Conservation (phyloP, 2,888 invertebrate genomes). For the Plagiodera versicolora region DNA sequence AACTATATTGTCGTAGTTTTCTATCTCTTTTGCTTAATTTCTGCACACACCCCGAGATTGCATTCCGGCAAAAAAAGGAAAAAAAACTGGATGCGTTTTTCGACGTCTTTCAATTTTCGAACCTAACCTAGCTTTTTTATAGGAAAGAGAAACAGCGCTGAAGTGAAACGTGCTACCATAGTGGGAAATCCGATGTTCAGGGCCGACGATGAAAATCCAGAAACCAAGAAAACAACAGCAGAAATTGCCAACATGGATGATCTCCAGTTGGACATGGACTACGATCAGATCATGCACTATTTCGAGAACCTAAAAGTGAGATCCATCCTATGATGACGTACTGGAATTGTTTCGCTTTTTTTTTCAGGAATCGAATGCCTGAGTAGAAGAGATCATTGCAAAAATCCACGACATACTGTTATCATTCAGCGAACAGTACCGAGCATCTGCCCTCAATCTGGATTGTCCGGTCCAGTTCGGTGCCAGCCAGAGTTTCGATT, state of each 20-base stretch:
- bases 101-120: too few relatives aligned
- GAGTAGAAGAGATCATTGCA: slow-evolving; percentile 86
- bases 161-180: slow-evolving; percentile 82
- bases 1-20: too few relatives aligned
- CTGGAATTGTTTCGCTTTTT: slow-evolving; percentile 4
- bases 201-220: slow-evolving; percentile 45
- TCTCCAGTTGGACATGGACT: slow-evolving; percentile 85
- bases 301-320: slow-evolving; percentile 96
- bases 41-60: too few relatives aligned
- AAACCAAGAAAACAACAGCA: slow-evolving; percentile 44
- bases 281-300: slow-evolving; percentile 97
- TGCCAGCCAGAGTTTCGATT: slow-evolving; percentile 62
- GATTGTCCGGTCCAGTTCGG: slow-evolving; percentile 43
- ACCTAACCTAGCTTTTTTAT: background rate
- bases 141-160: slow-evolving; percentile 56
- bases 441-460: slow-evolving; percentile 55
- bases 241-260: slow-evolving; percentile 77
- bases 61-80: too few relatives aligned
- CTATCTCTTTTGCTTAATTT: too few relatives aligned
- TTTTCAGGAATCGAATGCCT: slow-evolving; percentile 83
- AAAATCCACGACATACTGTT: slow-evolving; percentile 78
- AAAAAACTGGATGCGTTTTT: too few relatives aligned
- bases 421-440: slow-evolving; percentile 72
- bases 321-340: background rate
- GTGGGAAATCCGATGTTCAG: slow-evolving; percentile 90